Percentiles rank a stretch among this genome's conserved stretches.
phyloP scores from a whole-genome alignment of 1,140 invertebrate species.

The Drosophila nannoptera region DNA sequence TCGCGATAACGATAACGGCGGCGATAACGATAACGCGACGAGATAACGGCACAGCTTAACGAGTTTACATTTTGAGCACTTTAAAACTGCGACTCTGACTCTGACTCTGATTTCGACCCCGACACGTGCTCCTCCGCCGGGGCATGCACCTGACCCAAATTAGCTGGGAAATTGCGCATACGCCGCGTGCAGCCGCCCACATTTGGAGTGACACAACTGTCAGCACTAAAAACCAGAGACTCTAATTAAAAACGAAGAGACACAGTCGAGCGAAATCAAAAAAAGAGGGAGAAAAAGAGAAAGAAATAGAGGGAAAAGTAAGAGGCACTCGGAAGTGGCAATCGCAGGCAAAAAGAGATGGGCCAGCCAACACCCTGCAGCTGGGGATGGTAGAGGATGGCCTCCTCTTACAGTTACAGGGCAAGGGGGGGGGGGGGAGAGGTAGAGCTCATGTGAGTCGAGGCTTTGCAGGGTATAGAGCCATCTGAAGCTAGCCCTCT shows the following conservation, averaged over 20 bases:
- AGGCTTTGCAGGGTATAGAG: too few relatives aligned
- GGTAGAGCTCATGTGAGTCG: too few relatives aligned
- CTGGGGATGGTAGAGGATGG: too few relatives aligned
- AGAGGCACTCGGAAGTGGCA: constrained; percentile 16
- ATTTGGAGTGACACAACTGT: constrained; percentile 33
- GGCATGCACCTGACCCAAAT: constrained; percentile 30
- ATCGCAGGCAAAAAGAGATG: constrained; percentile 2
- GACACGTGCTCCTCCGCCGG: constrained; percentile 1
- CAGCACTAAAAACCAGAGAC: constrained; percentile 34
- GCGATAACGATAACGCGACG: constrained; percentile 6
- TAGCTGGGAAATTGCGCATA: constrained; percentile 41
- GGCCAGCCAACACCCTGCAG: not conserved
- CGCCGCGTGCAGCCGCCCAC: constrained; percentile 25
- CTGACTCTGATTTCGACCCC: not conserved
- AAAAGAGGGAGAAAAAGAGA: not conserved
- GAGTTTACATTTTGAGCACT: not conserved
- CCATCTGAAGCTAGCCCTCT: too few relatives aligned
- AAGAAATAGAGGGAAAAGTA: not conserved
- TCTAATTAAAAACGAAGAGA: constrained; percentile 47
- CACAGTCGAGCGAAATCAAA: constrained; percentile 8
- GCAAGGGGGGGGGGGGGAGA: too few relatives aligned
- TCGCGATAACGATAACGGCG: constrained; percentile 6
- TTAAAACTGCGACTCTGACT: not conserved
- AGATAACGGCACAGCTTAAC: not conserved
- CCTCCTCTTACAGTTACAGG: too few relatives aligned